Evolutionary conservation across 2,113 vertebrate genomes (phyloP), one percentile per base, ranked within the genome.

Genomic region (Ivindomyrus marchei): DNA sequence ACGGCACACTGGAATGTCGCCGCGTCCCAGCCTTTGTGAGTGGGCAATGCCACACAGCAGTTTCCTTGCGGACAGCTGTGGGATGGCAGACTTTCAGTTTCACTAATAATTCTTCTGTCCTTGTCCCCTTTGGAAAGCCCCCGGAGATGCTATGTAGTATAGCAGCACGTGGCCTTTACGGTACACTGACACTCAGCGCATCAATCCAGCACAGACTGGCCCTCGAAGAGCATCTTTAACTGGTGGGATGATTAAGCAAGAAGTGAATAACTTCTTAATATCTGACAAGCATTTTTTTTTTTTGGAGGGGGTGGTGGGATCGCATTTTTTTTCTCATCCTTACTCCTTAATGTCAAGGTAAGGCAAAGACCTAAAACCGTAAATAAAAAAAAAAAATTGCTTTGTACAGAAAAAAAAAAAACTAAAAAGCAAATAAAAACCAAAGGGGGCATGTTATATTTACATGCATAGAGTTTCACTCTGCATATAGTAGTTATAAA

Each of bases 401-500:
- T 56, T 66, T 91, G 50, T 93, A 93, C 84, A 94, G 94, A 92
- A 92, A 58, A 85, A 92, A 85, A 92, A 31, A 15, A 87, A 92
- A 93, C 91, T 36, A 89, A 86, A 31, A n/a, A 36, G 36, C 52
- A 89, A 50, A 91, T 92, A 93, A 93, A 91, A 58, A 85, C 24
- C 9, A 53, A 89, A 52, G 13, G 45, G 27, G 90, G 86, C 90
- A 42, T n/a, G 19, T 70, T n/a, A 89, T 93, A 94, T 94, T 91
- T 95, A 94, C 91, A 95, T 92, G 87, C 89, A 90, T 92, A 90
- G 91, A 89, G 91, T 91, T 89, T 93, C 90, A 45, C 90, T 91
- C 88, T 92, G 88, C 90, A 94, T 92, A 93, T 91, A 93, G 92
- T 92, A 91, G 89, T 94, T 89, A 93, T 92, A 94, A 94, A 93